These are phyloP conservation scores for Anthopleura sola DNA, from an alignment of 64 coral and sea anemone genomes.

Conservation along the genomic window DNA sequence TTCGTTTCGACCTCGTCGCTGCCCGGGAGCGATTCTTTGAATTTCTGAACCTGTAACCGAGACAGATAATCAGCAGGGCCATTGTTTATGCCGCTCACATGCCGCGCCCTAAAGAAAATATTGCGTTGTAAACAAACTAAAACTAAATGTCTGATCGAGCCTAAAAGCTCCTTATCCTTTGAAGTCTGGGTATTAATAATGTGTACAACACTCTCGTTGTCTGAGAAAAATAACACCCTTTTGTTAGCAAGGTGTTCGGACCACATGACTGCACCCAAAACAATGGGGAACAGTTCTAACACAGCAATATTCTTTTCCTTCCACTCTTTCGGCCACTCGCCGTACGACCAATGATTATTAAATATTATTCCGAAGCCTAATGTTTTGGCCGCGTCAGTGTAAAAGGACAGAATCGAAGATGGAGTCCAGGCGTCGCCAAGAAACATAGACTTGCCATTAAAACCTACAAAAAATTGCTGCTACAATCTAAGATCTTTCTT, in stretches of 20 bases:
- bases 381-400: no score
- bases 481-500: no score
- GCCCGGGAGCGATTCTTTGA: not conserved
- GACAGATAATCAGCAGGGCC: not conserved
- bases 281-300: constrained; percentile 23
- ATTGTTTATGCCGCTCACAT: not conserved
- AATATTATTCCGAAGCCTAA: no score
- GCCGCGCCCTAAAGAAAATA: constrained; percentile 4
- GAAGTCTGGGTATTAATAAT: constrained; percentile 27
- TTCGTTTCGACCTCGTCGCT: not conserved
- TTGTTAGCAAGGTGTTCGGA: not conserved
- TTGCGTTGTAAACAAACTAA: constrained; percentile 26
- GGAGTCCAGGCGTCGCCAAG: no score
- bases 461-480: no score
- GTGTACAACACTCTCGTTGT: constrained; percentile 21
- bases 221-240: constrained; percentile 16
- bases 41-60: not conserved
- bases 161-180: constrained; percentile 7
- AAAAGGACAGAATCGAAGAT: no score
- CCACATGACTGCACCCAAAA: constrained; percentile 4
- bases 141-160: constrained; percentile 18
- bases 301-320: not conserved
- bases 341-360: no score
- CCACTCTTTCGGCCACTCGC: constrained; percentile 5
- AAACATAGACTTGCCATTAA: no score